phyloP scores from a whole-genome alignment of 2,797 vertebrate genomes.

The Manis pentadactyla region DNA sequence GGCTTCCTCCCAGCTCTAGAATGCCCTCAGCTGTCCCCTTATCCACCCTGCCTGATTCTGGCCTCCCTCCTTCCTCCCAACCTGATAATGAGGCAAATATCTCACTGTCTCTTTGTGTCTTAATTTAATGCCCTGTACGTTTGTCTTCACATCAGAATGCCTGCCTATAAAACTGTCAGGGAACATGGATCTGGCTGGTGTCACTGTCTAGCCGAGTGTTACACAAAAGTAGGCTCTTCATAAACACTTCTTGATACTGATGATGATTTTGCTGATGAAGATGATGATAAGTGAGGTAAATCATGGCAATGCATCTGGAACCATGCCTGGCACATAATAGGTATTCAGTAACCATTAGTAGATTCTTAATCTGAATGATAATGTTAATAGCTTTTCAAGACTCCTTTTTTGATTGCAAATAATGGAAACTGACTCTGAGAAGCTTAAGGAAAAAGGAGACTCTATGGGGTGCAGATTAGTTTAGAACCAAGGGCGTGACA shows the following conservation, averaged over 20 bases:
- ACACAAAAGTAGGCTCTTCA: neutral
- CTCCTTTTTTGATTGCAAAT: conserved; percentile 55
- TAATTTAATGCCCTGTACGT: conserved; percentile 3
- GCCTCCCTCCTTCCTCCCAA: neutral
- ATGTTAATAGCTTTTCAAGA: conserved; percentile 70
- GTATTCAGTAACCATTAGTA: conserved; percentile 77
- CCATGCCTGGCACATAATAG: conserved; percentile 62
- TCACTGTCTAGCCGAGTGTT: conserved; percentile 33
- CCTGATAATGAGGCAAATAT: conserved; percentile 25
- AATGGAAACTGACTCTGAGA: conserved; percentile 54
- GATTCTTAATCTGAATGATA: conserved; percentile 72
- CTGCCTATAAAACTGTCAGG: conserved; percentile 50
- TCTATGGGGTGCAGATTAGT: neutral
- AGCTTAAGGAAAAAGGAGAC: conserved; percentile 1
- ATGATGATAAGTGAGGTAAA: conserved; percentile 70
- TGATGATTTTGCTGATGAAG: conserved; percentile 47
- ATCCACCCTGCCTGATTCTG: neutral
- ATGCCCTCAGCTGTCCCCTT: neutral
- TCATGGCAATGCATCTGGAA: conserved; percentile 55
- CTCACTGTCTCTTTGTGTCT: conserved; percentile 42
- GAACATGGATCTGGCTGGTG: neutral
- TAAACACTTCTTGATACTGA: conserved; percentile 47
- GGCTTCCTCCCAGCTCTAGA: neutral
- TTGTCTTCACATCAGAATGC: conserved; percentile 35
- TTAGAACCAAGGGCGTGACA: neutral